phyloP scores from a whole-genome alignment of 2,797 vertebrate species.

The Sciaenops ocellatus region DNA sequence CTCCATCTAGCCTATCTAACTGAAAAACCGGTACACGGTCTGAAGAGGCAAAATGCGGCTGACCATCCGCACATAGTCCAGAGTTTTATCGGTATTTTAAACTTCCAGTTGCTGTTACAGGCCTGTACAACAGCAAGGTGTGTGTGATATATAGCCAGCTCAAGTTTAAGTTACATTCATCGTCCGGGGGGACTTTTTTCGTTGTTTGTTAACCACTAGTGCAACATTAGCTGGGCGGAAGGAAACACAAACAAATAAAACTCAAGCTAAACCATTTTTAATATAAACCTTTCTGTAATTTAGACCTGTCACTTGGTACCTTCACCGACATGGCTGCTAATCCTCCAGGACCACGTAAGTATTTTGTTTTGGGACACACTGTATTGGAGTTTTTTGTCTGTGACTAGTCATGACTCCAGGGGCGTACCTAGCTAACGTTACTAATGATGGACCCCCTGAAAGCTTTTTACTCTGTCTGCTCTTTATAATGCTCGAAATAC shows the following conservation, averaged over 20 bases:
- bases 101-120: neutral
- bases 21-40: constrained; percentile 25
- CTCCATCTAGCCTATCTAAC: neutral
- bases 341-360: constrained; percentile 90
- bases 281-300: neutral
- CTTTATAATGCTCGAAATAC: no score
- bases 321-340: constrained; percentile 89
- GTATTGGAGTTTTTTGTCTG: neutral
- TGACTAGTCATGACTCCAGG: neutral
- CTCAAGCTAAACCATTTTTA: neutral
- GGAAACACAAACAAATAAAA: constrained; percentile 20
- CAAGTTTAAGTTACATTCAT: neutral
- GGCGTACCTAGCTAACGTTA: constrained; percentile 16
- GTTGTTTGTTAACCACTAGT: neutral
- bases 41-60: neutral
- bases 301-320: neutral
- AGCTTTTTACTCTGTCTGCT: neutral
- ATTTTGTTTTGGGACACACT: neutral
- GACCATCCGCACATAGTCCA: neutral
- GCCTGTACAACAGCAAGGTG: neutral
- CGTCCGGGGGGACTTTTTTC: constrained; percentile 2
- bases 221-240: constrained; percentile 23
- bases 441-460: neutral
- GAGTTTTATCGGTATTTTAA: constrained; percentile 36
- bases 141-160: neutral